A percentile compares a stretch with the other conserved stretches of the same genome.
Evolutionary conservation across 2,888 invertebrate species (phyloP).

Genomic region (Germaria angustata): DNA sequence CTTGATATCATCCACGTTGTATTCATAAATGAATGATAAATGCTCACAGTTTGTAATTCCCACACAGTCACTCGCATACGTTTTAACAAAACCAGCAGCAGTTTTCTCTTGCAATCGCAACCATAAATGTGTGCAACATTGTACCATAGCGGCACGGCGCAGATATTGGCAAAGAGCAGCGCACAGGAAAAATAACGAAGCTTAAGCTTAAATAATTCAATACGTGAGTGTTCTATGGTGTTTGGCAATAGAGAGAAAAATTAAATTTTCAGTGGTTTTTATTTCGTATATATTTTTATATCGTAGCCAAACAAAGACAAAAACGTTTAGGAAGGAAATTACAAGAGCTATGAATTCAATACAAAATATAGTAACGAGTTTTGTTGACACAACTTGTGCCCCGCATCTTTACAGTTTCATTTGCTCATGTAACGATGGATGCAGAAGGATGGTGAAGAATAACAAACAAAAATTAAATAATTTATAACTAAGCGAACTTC

Average conservation of each 20-base stretch:
- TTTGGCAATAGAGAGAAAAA: constrained; percentile 31
- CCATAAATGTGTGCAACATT: neutral
- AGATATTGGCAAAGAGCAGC: constrained; percentile 1
- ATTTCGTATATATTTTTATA: neutral
- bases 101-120: neutral
- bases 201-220: constrained; percentile 57
- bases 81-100: neutral
- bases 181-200: constrained; percentile 12
- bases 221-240: constrained; percentile 42
- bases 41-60: constrained; percentile 13
- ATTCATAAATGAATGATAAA: constrained; percentile 52
- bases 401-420: neutral
- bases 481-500: neutral
- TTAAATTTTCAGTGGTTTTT: neutral
- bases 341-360: neutral
- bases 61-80: neutral
- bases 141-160: neutral
- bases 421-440: too few relatives aligned
- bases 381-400: neutral
- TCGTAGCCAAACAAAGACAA: neutral
- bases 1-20: constrained; percentile 11
- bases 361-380: neutral
- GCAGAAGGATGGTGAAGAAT: neutral
- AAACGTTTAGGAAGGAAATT: neutral
- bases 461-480: neutral